Conservation (phyloP, 2,797 vertebrate species). For the Graptemys geographica region DNA sequence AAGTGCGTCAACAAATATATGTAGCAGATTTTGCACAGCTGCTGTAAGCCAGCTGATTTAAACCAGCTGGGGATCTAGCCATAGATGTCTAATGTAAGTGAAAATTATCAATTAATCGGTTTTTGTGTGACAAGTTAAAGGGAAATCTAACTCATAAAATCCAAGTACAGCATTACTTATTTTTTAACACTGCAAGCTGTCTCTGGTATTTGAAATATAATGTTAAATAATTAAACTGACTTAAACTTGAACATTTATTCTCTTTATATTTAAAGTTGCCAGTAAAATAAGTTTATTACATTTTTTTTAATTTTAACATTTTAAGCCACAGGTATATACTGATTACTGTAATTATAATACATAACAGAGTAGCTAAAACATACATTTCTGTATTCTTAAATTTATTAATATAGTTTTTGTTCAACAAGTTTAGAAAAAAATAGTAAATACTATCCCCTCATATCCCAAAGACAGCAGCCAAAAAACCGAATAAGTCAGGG, state of each 20-base stretch:
- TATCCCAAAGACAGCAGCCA: slow-evolving; percentile 75
- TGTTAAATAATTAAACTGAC: background rate
- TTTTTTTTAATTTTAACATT: background rate
- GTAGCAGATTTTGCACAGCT: background rate
- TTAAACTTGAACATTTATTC: background rate
- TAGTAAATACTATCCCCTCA: slow-evolving; percentile 33
- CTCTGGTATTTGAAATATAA: background rate
- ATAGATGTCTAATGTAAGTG: background rate
- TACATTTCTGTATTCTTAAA: background rate
- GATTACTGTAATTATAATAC: background rate
- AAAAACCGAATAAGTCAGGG: slow-evolving; percentile 83
- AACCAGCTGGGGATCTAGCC: background rate
- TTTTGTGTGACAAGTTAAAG: background rate
- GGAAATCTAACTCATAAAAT: background rate
- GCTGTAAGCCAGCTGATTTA: background rate
- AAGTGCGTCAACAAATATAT: background rate
- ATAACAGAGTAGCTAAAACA: background rate
- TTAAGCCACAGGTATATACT: slow-evolving; percentile 17
- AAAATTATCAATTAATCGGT: background rate
- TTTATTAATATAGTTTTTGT: background rate
- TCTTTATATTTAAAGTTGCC: background rate
- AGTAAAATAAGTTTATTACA: background rate
- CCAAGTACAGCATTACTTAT: background rate
- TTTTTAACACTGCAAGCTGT: background rate
- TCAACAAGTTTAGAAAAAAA: slow-evolving; percentile 41